phyloP scores from a whole-genome alignment of 1,140 invertebrate genomes.

The Ruditapes philippinarum region DNA sequence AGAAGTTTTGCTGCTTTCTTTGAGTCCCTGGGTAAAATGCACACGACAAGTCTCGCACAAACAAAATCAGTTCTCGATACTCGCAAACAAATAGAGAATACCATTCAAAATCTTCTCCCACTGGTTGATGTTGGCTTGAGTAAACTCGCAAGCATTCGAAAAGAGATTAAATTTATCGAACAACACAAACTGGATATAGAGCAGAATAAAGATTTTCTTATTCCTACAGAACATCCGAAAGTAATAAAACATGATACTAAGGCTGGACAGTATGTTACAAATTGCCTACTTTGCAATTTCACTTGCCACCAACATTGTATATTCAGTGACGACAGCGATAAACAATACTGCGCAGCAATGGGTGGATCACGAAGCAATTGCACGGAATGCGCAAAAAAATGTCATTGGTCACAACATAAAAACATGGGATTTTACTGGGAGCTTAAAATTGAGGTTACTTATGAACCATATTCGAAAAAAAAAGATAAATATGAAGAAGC shows the following conservation, averaged over 20 bases:
- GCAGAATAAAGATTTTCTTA: conserved; percentile 69
- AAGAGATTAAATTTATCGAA: conserved; percentile 41
- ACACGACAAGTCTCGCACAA: conserved; percentile 66
- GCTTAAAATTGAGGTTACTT: background rate
- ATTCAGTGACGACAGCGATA: conserved; percentile 16
- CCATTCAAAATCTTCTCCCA: conserved; percentile 45
- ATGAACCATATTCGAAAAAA: conserved; percentile 55
- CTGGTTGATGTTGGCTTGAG: conserved; percentile 57
- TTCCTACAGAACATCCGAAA: conserved; percentile 40
- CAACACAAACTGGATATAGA: conserved; percentile 66
- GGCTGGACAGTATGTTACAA: conserved; percentile 70
- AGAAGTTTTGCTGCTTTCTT: conserved; percentile 68
- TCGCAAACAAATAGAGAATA: conserved; percentile 50
- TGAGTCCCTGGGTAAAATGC: conserved; percentile 32
- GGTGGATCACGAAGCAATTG: conserved; percentile 18
- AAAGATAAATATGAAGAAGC: conserved; percentile 50
- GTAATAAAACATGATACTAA: conserved; percentile 27
- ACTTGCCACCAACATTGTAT: conserved; percentile 73
- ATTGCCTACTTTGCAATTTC: conserved; percentile 69
- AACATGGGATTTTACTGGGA: conserved; percentile 60
- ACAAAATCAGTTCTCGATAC: conserved; percentile 61
- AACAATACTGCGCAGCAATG: conserved; percentile 61
- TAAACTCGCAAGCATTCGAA: conserved; percentile 43
- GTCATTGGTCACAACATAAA: conserved; percentile 62
- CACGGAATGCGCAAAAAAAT: conserved; percentile 60